Percentiles rank a stretch among this genome's conserved stretches.
Evolutionary conservation across 2,113 vertebrate species (phyloP).

Genomic region (Chloebia gouldiae): DNA sequence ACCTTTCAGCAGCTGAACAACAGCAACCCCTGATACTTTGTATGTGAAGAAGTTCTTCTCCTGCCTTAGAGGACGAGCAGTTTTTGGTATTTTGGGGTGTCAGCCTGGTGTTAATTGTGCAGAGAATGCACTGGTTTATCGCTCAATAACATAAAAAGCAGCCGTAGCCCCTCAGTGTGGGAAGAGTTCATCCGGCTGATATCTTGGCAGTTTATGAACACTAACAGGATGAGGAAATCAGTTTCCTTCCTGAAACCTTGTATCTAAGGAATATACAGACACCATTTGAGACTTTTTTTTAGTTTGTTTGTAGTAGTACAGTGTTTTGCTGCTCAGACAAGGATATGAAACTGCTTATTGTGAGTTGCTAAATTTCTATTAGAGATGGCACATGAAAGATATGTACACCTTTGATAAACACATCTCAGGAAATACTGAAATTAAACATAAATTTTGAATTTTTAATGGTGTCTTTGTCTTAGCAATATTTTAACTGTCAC

Average conservation of each 20-base stretch:
- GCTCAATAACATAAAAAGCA: background rate
- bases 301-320: conserved; percentile 23
- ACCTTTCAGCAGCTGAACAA: background rate
- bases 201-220: conserved; percentile 40
- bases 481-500: background rate
- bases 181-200: conserved; percentile 55
- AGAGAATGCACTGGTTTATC: background rate
- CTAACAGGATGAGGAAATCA: conserved; percentile 77
- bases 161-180: conserved; percentile 4
- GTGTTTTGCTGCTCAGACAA: background rate
- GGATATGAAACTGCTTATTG: background rate
- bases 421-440: background rate
- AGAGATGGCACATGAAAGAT: background rate
- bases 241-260: conserved; percentile 80
- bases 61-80: background rate
- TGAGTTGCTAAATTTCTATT: background rate
- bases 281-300: background rate
- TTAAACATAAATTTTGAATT: background rate
- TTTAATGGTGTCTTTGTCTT: background rate
- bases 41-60: background rate
- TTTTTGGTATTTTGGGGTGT: background rate
- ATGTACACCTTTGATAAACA: background rate
- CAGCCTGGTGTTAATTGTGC: background rate
- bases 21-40: background rate
- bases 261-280: conserved; percentile 60